Evolutionary conservation across 2,113 vertebrate species (phyloP), one percentile per base, ranked within the genome.

Genomic region (Notarius quadriscutis): DNA sequence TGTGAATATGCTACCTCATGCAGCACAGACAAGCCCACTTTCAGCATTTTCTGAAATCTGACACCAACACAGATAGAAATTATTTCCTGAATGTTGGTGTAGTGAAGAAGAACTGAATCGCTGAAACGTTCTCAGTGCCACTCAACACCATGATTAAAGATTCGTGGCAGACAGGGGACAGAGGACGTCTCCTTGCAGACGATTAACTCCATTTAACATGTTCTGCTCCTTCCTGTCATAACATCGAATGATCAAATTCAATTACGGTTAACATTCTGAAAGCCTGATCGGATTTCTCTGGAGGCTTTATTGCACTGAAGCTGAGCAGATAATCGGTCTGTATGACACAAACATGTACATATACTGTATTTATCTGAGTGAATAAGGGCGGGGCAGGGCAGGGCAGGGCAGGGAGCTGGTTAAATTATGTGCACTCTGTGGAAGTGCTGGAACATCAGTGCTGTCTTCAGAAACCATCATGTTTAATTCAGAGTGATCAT

Each of bases 121-220:
- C 34, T 72, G 0, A 67, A 67, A 27, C n/a, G n/a, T 27, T 27
- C 65, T 25, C 62, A 27, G 25, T 11, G 63, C 25, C 7, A 25
- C 63, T 65, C 63, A 65, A 4, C 63, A n/a, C 30, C 30, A 34
- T 18, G 69, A 41, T 17, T 91, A 90, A 94, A 93, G 89, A 91
- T 89, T 86, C 91, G 83, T 86, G 90, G 87, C 30, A 62, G 81
- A 82, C 84, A 89, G 89, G 91, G 89, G 81, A 82, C 84, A 89
- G 89, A 91, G 89, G 88, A 87, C 81, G 88, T 92, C 84, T 88
- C 81, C 84, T 94, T 92, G 93, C 94, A 94, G 91, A 91, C 92
- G 90, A 93, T 91, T 93, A 93, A 92, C 89, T 92, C 89, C 89
- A 91, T 94, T 95, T 91, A 94, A 85, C 22, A 88, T 75, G 79